phyloP scores from a whole-genome alignment of 2,113 vertebrate species.

The Sitta europaea region DNA sequence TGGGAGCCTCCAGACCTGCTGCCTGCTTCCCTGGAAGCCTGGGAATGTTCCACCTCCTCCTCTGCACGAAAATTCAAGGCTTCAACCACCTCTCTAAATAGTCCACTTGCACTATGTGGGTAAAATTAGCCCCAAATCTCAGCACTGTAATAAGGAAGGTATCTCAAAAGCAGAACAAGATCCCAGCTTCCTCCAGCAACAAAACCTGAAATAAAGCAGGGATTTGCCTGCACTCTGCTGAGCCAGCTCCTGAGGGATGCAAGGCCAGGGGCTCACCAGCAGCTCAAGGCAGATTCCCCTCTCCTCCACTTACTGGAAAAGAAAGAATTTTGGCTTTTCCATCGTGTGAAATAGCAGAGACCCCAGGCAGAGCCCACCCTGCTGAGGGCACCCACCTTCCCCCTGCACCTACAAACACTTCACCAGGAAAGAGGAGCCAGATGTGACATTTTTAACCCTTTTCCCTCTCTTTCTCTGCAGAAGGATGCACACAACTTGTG shows the following conservation, averaged over 20 bases:
- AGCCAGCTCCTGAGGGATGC: neutral
- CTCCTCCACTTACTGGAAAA: neutral
- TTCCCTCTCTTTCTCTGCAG: neutral
- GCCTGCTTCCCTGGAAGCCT: neutral
- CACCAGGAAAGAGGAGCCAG: neutral
- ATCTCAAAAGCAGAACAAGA: neutral
- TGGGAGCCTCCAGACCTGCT: neutral
- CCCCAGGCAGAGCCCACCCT: neutral
- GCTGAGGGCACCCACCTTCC: neutral
- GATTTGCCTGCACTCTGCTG: neutral
- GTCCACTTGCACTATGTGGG: neutral
- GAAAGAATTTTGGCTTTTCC: neutral
- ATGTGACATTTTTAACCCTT: neutral
- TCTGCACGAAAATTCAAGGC: neutral
- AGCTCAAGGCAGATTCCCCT: neutral
- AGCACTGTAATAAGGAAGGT: neutral
- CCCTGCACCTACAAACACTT: accelerated
- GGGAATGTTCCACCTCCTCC: neutral
- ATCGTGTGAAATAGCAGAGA: neutral
- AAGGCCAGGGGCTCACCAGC: neutral
- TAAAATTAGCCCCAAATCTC: neutral
- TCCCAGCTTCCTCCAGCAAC: neutral
- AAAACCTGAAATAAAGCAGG: neutral
- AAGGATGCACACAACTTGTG: neutral
- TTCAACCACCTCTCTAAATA: neutral